Evolutionary conservation across 2,113 vertebrate genomes (phyloP), one percentile per base, ranked within the genome.

Genomic region (Seriola quinqueradiata): DNA sequence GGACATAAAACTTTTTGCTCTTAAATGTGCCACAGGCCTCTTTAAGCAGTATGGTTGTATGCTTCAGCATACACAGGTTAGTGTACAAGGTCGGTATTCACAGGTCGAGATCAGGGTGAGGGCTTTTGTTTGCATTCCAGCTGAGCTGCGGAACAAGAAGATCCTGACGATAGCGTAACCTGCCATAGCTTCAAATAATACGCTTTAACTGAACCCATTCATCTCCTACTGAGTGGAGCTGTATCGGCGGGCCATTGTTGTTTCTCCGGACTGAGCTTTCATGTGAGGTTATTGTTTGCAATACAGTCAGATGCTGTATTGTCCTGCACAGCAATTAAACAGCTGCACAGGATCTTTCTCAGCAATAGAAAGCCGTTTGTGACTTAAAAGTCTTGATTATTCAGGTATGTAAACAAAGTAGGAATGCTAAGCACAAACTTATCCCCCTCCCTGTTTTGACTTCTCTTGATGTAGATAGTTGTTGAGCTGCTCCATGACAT

Each of bases 121-220:
- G 16, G 4, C 78, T 16, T 8, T 77, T 75, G 61, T 81, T 75
- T 66, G 61, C 38, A 65, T 85, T 83, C 21, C 70, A 42, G 63
- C 46, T 34, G 69, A 79, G 14, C 81, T 40, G 52, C 60, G 64
- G 69, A 87, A 73, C 48, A 77, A 57, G 42, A 42, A 21, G n/a
- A 42, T 11, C 36, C 25, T 3, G 19, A 87, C 75, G 82, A 73
- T 34, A 42, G 66, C 1, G 11, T 8, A 52, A 54, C 19, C 52
- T 17, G 50, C 54, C 46, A 0, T 9, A 28, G 77, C 82, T 67
- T 83, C 70, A 83, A 61, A 83, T 72, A 73, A 60, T 55, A 48
- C 4, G 7, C 69, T 75, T 50, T 13, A 70, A 54, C 38, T 0
- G 34, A 60, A 50, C 55, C 75, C 54, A 71, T 82, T 87, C 74